These are phyloP conservation scores for Eospalax fontanierii DNA, from an alignment of 2,797 vertebrate species.

Conservation along the genomic window DNA sequence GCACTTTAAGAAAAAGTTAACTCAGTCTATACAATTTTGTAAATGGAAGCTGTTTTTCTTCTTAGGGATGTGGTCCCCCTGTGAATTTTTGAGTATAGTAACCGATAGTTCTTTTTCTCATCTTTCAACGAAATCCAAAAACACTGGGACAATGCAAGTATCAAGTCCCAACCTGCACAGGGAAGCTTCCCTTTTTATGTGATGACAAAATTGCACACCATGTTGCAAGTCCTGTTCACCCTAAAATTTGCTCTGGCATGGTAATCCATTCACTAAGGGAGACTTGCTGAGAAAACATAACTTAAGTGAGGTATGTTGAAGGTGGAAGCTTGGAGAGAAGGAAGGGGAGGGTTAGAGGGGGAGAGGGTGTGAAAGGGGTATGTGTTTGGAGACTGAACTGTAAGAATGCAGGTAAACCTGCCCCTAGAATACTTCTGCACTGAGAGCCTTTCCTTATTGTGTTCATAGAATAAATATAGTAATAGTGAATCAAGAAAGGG, in stretches of 20 bases:
- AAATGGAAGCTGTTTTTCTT: conserved; percentile 55
- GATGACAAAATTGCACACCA: conserved; percentile 61
- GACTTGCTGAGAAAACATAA: conserved; percentile 41
- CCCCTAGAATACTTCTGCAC: conserved; percentile 71
- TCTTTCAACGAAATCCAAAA: conserved; percentile 17
- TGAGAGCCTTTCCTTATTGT: conserved; percentile 77
- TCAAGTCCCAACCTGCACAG: conserved; percentile 77
- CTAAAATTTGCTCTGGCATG: conserved; percentile 66
- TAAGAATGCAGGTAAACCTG: conserved; percentile 86
- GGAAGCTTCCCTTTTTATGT: conserved; percentile 12
- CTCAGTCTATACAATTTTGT: conserved; percentile 40
- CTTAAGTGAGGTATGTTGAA: conserved; percentile 42
- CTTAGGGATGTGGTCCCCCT: conserved; percentile 46
- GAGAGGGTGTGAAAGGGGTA: conserved; percentile 78
- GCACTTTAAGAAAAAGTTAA: background rate
- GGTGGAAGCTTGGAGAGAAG: background rate
- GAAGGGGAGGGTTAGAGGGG: conserved; percentile 16
- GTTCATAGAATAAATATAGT: conserved; percentile 54
- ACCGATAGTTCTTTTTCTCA: background rate
- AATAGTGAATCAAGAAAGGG: conserved; percentile 70
- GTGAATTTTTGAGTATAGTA: conserved; percentile 57
- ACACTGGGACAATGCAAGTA: background rate
- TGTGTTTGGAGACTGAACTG: conserved; percentile 78
- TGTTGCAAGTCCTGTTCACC: conserved; percentile 67
- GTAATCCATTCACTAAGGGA: conserved; percentile 48